Evolutionary conservation across 2,888 invertebrate genomes (phyloP).

Genomic region (Hipparchia sbordonii): DNA sequence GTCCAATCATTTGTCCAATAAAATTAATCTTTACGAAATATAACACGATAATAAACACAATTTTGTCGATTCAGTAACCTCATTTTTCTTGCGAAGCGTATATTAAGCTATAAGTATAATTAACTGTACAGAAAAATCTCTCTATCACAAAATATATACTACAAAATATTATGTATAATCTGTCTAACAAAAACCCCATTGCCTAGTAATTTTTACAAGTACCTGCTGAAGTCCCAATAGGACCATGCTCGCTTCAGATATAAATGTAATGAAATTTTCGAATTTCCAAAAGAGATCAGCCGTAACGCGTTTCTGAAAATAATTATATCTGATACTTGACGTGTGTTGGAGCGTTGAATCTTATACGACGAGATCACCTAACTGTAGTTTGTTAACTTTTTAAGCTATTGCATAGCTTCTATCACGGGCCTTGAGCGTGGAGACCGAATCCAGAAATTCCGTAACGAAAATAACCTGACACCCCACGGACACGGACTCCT

Average conservation of each 20-base stretch:
- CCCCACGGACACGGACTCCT: no score
- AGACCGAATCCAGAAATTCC: no score
- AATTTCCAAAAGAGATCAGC: slow-evolving; percentile 73
- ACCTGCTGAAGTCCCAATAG: slow-evolving; percentile 77
- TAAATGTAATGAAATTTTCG: slow-evolving; percentile 61
- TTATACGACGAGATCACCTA: no score
- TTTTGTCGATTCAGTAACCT: slow-evolving; percentile 44
- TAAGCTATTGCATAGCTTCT: no score
- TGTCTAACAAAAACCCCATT: slow-evolving; percentile 56
- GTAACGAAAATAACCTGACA: no score
- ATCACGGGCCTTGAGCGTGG: no score
- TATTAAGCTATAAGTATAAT: slow-evolving; percentile 46
- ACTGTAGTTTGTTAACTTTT: no score
- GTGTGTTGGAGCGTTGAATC: slow-evolving; percentile 4
- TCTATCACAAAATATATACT: slow-evolving; percentile 11
- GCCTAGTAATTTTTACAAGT: slow-evolving; percentile 62
- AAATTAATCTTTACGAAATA: neutral
- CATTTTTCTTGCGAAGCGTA: slow-evolving; percentile 46
- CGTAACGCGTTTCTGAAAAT: slow-evolving; percentile 77
- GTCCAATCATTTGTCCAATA: neutral
- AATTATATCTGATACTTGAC: slow-evolving; percentile 58
- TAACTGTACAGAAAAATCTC: slow-evolving; percentile 36
- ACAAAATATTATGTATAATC: slow-evolving; percentile 6
- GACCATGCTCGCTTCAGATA: slow-evolving; percentile 68
- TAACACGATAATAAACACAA: neutral